Evolutionary conservation across 2,113 vertebrate genomes (phyloP).

Genomic region (Pitta sordida): DNA sequence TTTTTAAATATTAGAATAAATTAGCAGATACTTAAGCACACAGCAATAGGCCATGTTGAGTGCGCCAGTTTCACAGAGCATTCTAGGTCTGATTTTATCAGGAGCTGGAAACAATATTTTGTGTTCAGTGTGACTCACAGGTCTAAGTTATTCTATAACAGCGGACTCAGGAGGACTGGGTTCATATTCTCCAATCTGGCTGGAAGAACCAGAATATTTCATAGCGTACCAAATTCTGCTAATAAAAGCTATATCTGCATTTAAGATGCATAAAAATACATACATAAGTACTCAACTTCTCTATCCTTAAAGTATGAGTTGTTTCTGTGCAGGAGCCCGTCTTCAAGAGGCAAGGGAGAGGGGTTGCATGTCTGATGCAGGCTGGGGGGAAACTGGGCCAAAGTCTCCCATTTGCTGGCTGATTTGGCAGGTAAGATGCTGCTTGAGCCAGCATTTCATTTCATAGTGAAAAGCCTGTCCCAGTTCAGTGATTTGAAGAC

Average conservation of each 20-base stretch:
- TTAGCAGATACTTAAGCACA: neutral
- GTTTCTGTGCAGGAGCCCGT: neutral
- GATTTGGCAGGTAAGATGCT: neutral
- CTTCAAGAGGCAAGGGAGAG: neutral
- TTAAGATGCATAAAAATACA: neutral
- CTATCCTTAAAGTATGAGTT: neutral
- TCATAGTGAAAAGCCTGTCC: neutral
- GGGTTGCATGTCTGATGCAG: fast-evolving
- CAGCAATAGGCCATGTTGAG: neutral
- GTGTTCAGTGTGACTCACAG: neutral
- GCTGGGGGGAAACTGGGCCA: neutral
- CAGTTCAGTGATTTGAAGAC: neutral
- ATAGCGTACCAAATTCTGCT: neutral
- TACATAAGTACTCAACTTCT: neutral
- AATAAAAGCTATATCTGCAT: neutral
- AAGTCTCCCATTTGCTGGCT: neutral
- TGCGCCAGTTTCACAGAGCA: neutral
- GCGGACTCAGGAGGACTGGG: neutral
- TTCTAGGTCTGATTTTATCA: neutral
- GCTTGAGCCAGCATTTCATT: neutral
- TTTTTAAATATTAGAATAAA: neutral
- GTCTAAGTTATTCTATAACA: neutral
- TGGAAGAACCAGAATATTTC: neutral
- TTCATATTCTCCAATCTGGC: neutral
- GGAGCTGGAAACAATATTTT: neutral